phyloP scores from a whole-genome alignment of 2,797 vertebrate species.

The Neosilurus hyrtlii region DNA sequence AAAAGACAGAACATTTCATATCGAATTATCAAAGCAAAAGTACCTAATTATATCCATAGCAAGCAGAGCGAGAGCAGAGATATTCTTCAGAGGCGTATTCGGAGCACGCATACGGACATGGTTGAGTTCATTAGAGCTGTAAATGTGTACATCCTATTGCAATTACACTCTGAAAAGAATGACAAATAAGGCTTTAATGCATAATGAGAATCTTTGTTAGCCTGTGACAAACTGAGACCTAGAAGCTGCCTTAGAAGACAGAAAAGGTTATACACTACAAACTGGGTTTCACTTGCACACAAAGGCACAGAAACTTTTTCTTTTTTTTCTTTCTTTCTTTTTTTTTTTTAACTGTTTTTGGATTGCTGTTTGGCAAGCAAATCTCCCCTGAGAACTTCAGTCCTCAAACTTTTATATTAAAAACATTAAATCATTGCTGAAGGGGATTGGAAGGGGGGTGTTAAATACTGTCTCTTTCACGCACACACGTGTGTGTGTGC shows the following conservation, averaged over 20 bases:
- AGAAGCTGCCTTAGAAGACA: conserved; percentile 1
- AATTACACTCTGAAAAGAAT: conserved; percentile 64
- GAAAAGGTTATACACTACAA: background rate
- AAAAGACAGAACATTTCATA: background rate
- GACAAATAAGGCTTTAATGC: conserved; percentile 60
- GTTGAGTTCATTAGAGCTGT: conserved; percentile 69
- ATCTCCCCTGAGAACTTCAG: conserved; percentile 48
- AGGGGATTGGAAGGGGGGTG: conserved; percentile 23
- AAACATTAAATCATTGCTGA: conserved; percentile 53
- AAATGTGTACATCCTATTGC: conserved; percentile 68
- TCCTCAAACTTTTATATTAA: conserved; percentile 56
- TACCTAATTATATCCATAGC: background rate
- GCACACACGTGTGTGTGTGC: no score
- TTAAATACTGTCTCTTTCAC: conserved; percentile 6
- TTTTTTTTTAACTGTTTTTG: background rate
- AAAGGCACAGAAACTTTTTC: conserved; percentile 27
- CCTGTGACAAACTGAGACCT: conserved; percentile 55
- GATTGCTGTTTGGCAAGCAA: conserved; percentile 39
- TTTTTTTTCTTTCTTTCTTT: conserved; percentile 16
- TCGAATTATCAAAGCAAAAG: background rate
- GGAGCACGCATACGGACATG: conserved; percentile 40
- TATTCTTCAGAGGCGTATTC: conserved; percentile 39
- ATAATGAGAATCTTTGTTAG: conserved; percentile 62
- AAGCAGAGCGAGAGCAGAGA: conserved; percentile 22
- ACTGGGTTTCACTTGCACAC: conserved; percentile 1